Evolutionary conservation across 2,888 invertebrate species (phyloP), one percentile per base, ranked within the genome.

Genomic region (Helicoverpa assulta): DNA sequence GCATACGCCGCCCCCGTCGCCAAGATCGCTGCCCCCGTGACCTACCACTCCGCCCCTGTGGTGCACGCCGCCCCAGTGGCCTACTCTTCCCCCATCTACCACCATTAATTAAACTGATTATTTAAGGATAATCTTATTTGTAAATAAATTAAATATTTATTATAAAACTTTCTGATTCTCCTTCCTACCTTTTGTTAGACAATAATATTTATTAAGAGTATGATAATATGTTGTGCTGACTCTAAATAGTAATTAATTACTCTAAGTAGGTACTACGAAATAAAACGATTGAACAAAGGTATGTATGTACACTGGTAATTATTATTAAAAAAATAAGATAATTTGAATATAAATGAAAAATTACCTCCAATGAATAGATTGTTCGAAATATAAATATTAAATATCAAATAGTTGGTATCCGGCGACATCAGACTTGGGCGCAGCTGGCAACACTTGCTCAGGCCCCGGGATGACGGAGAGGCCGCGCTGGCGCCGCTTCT

Each of bases 391-490:
- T 57, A 61, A 40, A 57, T 66, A 73, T 89, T 84, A 95, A 47
- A 94, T 84, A 80, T 93, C 94, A 80, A 95, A 95, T 68, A 91
- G 26, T 81, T 95, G 95, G 65, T 90, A 91, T 26, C 95, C 95
- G 37, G 86, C 84, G 26, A 90, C 87, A 2, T 71, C 78, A 3
- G 95, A 92, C 61, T 87, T 86, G 2, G 93, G 94, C 1, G 91
- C 89, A 3, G 90, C 74, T 5, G 91, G 92, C 61, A 95, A 80
- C 5, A 89, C 85, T 63, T 85, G 85, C 66, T 92, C 93, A 2
- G 89, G 85, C 0, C 95, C 95, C 0, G 95, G 91, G n/a, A 95
- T 84, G 47, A 95, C 89, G 0, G 95, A 84, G 12, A 95, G 88
- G 0, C 95, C 93, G 52, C 90, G 92, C 75, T 95, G 95, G 37